phyloP scores from a whole-genome alignment of 1,140 invertebrate genomes.

The Mya arenaria region DNA sequence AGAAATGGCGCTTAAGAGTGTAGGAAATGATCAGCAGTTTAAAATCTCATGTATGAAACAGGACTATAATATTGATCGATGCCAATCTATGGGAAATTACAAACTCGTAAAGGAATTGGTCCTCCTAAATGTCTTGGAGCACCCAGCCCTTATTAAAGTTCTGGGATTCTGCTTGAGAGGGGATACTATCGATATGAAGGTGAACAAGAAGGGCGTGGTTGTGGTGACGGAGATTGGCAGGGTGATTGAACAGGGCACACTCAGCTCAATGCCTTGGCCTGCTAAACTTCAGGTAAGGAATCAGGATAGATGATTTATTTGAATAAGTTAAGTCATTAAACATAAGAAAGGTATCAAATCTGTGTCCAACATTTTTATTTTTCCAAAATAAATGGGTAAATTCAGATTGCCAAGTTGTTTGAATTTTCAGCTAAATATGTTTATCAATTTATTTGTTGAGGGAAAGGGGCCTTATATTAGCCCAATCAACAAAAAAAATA shows the following conservation, averaged over 20 bases:
- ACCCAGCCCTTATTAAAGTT: conserved; percentile 30
- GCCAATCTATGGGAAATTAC: conserved; percentile 31
- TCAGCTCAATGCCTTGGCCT: conserved; percentile 6
- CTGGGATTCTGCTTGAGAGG: conserved; percentile 46
- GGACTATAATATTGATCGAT: conserved; percentile 44
- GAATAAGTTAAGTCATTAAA: too few species aligned
- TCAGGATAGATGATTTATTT: neutral
- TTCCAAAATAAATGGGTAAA: too few species aligned
- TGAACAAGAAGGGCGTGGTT: conserved; percentile 33
- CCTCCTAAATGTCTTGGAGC: conserved; percentile 9
- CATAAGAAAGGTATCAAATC: too few species aligned
- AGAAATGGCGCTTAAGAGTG: conserved; percentile 45
- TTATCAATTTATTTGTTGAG: too few species aligned
- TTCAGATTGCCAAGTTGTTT: too few species aligned
- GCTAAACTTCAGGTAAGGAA: conserved; percentile 38
- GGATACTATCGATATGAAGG: conserved; percentile 34
- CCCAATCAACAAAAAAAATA: too few species aligned
- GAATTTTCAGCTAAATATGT: too few species aligned
- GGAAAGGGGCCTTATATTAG: too few species aligned
- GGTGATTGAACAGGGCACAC: neutral
- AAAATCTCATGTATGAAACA: conserved; percentile 51
- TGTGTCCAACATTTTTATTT: too few species aligned
- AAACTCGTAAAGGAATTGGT: conserved; percentile 44
- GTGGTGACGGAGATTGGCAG: conserved; percentile 37
- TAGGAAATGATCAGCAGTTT: conserved; percentile 24